These are phyloP conservation scores for Parascotia fuliginaria DNA, from an alignment of 2,888 invertebrate species.

Conservation along the genomic window DNA sequence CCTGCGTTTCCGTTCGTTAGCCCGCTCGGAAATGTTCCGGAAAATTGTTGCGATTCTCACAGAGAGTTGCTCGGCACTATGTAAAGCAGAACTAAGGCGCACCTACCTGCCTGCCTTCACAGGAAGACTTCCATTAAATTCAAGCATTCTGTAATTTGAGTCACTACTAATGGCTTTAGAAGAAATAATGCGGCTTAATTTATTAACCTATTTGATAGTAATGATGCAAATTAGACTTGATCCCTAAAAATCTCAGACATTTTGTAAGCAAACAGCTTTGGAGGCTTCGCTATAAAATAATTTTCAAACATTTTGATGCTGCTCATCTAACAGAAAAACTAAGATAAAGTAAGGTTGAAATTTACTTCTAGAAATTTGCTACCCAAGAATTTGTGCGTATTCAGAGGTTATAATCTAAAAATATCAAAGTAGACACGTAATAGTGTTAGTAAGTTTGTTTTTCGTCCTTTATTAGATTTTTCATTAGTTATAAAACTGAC, in stretches of 20 bases:
- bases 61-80: conserved; percentile 59
- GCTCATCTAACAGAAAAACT: conserved; percentile 15
- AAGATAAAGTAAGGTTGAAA: conserved; percentile 13
- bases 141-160: conserved; percentile 30
- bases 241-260: conserved; percentile 12
- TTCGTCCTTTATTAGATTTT: conserved; percentile 5
- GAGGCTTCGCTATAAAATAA: conserved; percentile 11
- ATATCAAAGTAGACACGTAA: conserved; percentile 15
- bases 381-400: conserved; percentile 23
- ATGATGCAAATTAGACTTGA: conserved; percentile 13
- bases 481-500: conserved; percentile 6
- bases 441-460: conserved; percentile 14
- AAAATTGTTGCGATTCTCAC: conserved; percentile 78
- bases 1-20: conserved; percentile 82
- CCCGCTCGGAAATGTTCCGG: conserved; percentile 77
- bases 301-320: conserved; percentile 17
- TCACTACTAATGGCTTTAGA: conserved; percentile 14
- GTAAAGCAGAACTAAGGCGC: conserved; percentile 62
- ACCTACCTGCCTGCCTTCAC: conserved; percentile 33
- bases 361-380: conserved; percentile 29
- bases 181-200: conserved; percentile 5
- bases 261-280: conserved; percentile 12
- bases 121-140: conserved; percentile 33
- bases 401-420: conserved; percentile 19
- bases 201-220: conserved; percentile 6